A percentile compares a stretch with the other conserved stretches of the same genome.
phyloP scores from a whole-genome alignment of 1,140 invertebrate species.

The Procambarus clarkii region DNA sequence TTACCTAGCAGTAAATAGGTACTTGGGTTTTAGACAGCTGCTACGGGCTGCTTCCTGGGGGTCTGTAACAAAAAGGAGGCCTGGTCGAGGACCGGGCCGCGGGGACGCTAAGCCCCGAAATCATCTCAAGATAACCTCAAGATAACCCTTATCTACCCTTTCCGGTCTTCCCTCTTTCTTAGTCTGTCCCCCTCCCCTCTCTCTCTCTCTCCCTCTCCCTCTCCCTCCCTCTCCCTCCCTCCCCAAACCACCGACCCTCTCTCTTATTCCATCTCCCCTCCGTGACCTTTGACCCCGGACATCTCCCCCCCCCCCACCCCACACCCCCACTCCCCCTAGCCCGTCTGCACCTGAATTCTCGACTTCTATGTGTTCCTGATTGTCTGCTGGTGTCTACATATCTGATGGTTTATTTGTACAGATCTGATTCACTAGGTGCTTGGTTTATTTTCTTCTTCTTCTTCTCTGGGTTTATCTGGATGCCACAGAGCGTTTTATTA shows the following conservation, averaged over 20 bases:
- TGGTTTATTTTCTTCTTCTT: background rate
- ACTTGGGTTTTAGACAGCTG: too few species aligned
- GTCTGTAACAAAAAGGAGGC: too few species aligned
- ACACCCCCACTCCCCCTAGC: background rate
- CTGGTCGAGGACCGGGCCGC: too few species aligned
- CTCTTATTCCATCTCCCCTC: background rate
- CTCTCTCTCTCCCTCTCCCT: background rate
- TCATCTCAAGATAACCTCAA: too few species aligned
- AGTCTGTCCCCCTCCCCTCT: background rate
- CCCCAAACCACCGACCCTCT: background rate
- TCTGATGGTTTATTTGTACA: constrained; percentile 7
- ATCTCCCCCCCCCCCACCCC: background rate
- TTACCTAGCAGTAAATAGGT: too few species aligned
- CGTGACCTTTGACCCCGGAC: background rate
- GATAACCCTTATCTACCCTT: background rate
- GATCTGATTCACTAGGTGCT: background rate
- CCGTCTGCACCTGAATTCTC: background rate
- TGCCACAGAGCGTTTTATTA: too few species aligned
- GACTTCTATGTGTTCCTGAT: background rate
- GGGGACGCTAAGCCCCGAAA: too few species aligned
- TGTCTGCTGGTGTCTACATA: background rate
- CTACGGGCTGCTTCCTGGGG: too few species aligned
- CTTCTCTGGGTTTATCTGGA: too few species aligned
- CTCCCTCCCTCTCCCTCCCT: background rate
- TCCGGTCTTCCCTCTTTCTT: background rate